Percentiles rank a stretch among this genome's conserved stretches.
These are phyloP conservation scores for Lagocephalus sceleratus DNA, from an alignment of 2,797 vertebrate species.

Conservation along the genomic window DNA sequence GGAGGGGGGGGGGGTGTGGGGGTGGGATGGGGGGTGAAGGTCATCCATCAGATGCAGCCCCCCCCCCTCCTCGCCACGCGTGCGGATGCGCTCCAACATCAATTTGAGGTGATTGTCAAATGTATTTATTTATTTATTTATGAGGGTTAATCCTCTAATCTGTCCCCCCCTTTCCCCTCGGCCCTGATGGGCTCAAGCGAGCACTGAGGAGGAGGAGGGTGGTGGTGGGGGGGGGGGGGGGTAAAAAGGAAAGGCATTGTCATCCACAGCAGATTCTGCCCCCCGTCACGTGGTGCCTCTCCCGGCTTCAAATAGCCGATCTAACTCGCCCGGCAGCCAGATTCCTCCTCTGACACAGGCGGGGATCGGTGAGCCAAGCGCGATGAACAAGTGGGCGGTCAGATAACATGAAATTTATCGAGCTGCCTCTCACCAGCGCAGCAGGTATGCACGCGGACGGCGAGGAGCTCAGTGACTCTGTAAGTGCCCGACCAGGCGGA, in stretches of 20 bases:
- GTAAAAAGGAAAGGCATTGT: constrained; percentile 50
- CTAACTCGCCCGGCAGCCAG: constrained; percentile 69
- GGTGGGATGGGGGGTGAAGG: no score
- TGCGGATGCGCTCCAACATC: constrained; percentile 30
- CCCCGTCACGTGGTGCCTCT: constrained; percentile 69
- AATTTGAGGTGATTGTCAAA: constrained; percentile 53
- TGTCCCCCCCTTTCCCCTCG: constrained; percentile 29
- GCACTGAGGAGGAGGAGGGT: neutral
- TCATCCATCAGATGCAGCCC: constrained; percentile 14
- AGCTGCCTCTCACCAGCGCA: constrained; percentile 70
- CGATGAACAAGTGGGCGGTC: constrained; percentile 78
- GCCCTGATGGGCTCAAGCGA: constrained; percentile 16
- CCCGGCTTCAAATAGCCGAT: constrained; percentile 73
- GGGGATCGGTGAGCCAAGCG: constrained; percentile 74
- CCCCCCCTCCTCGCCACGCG: constrained; percentile 3
- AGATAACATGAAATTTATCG: constrained; percentile 78
- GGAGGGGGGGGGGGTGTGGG: neutral
- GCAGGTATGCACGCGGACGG: constrained; percentile 76
- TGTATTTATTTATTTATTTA: neutral
- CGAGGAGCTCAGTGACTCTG: constrained; percentile 73
- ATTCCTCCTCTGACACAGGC: constrained; percentile 71
- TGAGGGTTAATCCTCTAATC: constrained; percentile 56
- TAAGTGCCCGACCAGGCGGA: constrained; percentile 51
- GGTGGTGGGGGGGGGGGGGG: neutral
- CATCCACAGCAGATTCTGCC: constrained; percentile 55